Conservation (phyloP, 1,140 invertebrate species). For the Melipona quadrifasciata region DNA sequence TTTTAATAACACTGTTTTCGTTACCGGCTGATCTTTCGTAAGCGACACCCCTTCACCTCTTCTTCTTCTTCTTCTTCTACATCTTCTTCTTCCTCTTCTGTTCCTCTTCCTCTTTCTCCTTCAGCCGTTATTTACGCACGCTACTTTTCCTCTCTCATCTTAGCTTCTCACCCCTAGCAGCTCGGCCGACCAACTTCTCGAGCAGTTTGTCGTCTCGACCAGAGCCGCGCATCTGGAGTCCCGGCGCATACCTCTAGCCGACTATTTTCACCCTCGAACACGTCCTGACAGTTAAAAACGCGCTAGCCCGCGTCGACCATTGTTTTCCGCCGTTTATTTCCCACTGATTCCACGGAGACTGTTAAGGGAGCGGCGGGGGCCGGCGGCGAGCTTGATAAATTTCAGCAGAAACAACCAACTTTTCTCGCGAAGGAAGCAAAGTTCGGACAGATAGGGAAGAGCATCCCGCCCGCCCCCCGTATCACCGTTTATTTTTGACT, state of each 20-base stretch:
- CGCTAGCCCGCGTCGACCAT: background rate
- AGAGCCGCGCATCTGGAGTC: conserved; percentile 1
- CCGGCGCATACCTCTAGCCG: background rate
- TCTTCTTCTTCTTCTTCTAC: background rate
- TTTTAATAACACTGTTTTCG: conserved; percentile 37
- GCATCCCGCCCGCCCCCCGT: background rate
- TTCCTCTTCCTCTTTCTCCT: background rate
- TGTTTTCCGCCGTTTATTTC: conserved; percentile 27
- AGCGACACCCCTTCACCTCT: background rate
- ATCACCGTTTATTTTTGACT: conserved; percentile 53
- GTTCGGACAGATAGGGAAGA: conserved; percentile 32
- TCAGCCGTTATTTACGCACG: background rate
- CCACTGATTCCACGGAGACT: conserved; percentile 13
- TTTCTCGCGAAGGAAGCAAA: conserved; percentile 4
- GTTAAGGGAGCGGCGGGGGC: conserved; percentile 10
- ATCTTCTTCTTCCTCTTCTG: background rate
- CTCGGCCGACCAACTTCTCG: background rate
- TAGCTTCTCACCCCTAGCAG: background rate
- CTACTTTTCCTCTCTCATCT: background rate
- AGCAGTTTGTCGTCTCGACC: background rate
- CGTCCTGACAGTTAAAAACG: background rate
- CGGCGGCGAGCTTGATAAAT: conserved; percentile 16
- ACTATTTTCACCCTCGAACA: conserved; percentile 12
- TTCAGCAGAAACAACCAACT: conserved; percentile 10
- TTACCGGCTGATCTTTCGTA: background rate